Evolutionary conservation across 2,113 vertebrate species (phyloP).

Genomic region (Barbus barbus): DNA sequence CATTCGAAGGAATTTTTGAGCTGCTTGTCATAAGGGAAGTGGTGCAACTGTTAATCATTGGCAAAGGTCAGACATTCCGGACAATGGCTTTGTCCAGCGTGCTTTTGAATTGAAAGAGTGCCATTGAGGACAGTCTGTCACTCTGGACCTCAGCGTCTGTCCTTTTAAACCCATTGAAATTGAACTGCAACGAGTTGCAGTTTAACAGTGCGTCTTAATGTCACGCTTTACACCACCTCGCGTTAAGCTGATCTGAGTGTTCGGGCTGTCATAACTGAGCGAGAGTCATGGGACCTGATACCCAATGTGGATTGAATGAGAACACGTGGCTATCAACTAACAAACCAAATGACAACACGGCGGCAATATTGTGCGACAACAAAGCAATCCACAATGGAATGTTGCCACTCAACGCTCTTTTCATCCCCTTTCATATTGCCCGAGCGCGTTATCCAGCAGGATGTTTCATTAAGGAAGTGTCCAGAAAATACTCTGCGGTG

Average conservation of each 20-base stretch:
- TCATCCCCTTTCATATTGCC: conserved; percentile 5
- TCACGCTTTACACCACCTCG: conserved; percentile 26
- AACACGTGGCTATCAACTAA: background rate
- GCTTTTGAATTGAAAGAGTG: conserved; percentile 52
- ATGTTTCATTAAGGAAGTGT: conserved; percentile 67
- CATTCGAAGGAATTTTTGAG: conserved; percentile 64
- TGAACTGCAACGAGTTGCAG: conserved; percentile 6
- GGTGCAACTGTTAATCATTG: conserved; percentile 51
- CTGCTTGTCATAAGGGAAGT: conserved; percentile 49
- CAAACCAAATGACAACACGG: background rate
- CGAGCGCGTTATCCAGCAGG: conserved; percentile 57
- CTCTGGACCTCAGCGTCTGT: conserved; percentile 34
- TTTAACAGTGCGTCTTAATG: conserved; percentile 37
- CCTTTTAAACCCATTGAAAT: conserved; percentile 29
- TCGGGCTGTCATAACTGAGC: conserved; percentile 7
- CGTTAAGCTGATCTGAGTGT: background rate
- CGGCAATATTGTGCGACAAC: background rate
- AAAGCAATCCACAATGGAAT: conserved; percentile 19
- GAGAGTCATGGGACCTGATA: background rate
- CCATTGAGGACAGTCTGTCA: conserved; percentile 40
- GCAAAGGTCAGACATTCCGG: conserved; percentile 50
- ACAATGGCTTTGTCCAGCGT: conserved; percentile 50
- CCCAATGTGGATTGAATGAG: conserved; percentile 27
- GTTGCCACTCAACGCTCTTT: conserved; percentile 25
- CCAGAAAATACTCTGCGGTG: conserved; percentile 64